Conservation (phyloP, 1,140 invertebrate genomes). For the Meteorus sp. region DNA sequence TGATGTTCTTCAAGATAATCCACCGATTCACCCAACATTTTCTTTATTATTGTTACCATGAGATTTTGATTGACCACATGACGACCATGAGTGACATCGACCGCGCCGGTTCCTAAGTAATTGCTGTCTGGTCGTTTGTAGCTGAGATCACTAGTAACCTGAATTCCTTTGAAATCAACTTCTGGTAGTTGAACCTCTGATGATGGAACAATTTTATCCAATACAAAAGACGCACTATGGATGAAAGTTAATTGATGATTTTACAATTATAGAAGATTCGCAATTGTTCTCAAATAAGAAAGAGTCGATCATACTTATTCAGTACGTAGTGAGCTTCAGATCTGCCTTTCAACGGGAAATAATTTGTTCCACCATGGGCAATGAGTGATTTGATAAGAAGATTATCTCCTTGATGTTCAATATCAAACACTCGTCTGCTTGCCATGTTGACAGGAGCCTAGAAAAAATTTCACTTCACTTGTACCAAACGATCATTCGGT, state of each 20-base stretch:
- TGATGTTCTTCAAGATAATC: constrained; percentile 51
- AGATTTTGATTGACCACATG: constrained; percentile 38
- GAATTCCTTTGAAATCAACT: constrained; percentile 28
- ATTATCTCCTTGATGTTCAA: constrained; percentile 34
- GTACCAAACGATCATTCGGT: constrained; percentile 6
- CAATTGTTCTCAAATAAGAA: too few species aligned
- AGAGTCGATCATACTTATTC: constrained; percentile 45
- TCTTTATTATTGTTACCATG: constrained; percentile 39
- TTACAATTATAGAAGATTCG: neutral
- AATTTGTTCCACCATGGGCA: constrained; percentile 43
- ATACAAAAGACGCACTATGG: constrained; percentile 48
- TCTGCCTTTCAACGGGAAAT: constrained; percentile 47
- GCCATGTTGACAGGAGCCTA: constrained; percentile 42
- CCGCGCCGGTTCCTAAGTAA: constrained; percentile 29
- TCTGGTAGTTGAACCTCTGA: constrained; percentile 21
- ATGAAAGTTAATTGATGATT: constrained; percentile 24
- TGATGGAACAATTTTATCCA: constrained; percentile 33
- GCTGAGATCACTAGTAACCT: constrained; percentile 37
- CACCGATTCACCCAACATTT: constrained; percentile 43
- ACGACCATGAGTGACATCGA: constrained; percentile 47
- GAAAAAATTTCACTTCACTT: neutral
- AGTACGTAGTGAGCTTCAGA: constrained; percentile 49
- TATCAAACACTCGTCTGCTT: constrained; percentile 40
- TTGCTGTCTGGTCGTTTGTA: constrained; percentile 34
- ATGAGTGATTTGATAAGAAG: constrained; percentile 42